Percentiles rank a stretch among this genome's conserved stretches.
phyloP scores from a whole-genome alignment of 2,797 vertebrate species.

The Discoglossus pictus region DNA sequence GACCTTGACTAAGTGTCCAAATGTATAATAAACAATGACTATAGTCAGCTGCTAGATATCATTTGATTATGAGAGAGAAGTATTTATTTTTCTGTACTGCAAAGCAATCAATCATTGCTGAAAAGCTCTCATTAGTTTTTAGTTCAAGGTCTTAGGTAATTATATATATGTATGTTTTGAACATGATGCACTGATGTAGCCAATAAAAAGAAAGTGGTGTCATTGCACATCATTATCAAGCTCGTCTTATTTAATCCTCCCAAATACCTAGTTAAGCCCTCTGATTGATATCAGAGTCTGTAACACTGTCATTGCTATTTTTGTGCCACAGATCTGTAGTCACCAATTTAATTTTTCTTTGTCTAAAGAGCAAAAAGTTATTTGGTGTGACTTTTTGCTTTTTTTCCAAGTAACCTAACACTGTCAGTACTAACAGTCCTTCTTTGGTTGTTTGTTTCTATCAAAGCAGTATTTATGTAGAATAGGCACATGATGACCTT shows the following conservation, averaged over 20 bases:
- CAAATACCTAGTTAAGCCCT: conserved; percentile 16
- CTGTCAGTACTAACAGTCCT: not conserved
- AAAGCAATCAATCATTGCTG: conserved; percentile 7
- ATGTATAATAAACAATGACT: too few relatives aligned
- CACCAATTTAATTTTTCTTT: not conserved
- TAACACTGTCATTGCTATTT: not conserved
- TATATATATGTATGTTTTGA: conserved; percentile 25
- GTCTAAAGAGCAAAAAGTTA: not conserved
- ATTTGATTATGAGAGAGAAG: conserved; percentile 18
- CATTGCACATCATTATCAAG: conserved; percentile 36
- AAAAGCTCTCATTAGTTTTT: conserved; percentile 27
- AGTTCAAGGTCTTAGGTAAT: conserved; percentile 22
- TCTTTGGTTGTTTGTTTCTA: not conserved
- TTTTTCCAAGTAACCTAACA: not conserved
- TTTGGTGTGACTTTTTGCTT: not conserved
- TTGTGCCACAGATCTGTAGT: not conserved
- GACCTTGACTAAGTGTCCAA: too few relatives aligned
- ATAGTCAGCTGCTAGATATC: too few relatives aligned
- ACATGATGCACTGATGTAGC: conserved; percentile 33
- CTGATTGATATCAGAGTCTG: not conserved
- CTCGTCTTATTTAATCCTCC: conserved; percentile 28
- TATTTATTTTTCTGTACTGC: not conserved
- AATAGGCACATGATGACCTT: conserved; percentile 33
- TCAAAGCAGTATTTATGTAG: conserved; percentile 12
- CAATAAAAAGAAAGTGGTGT: conserved; percentile 43